These are phyloP conservation scores for Drosophila multiciliata DNA, from an alignment of 2,888 invertebrate species.

Conservation along the genomic window DNA sequence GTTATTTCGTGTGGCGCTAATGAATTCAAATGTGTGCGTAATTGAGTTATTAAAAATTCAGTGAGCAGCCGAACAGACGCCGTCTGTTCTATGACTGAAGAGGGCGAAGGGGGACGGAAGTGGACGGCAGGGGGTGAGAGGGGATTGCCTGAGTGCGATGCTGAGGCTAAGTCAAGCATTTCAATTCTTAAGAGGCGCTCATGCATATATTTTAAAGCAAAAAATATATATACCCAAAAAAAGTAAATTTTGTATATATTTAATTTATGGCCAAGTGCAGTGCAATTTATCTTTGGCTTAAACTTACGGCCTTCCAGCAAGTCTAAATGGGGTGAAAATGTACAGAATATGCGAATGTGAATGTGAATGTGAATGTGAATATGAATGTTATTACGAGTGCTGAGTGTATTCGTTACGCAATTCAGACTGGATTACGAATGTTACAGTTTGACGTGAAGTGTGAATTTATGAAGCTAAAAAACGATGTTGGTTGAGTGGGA, in stretches of 20 bases:
- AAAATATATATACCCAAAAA: not conserved
- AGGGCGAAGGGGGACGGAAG: not conserved
- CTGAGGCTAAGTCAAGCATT: slow-evolving; percentile 33
- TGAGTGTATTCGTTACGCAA: slow-evolving; percentile 35
- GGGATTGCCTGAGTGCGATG: slow-evolving; percentile 2
- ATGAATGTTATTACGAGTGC: slow-evolving; percentile 4
- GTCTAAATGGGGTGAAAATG: slow-evolving; percentile 51
- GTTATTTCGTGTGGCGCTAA: slow-evolving; percentile 71
- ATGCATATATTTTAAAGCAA: slow-evolving; percentile 44
- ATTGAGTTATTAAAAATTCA: slow-evolving; percentile 83
- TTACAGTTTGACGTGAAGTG: slow-evolving; percentile 3
- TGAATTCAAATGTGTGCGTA: slow-evolving; percentile 83
- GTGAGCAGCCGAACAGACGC: slow-evolving; percentile 51
- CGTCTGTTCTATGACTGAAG: slow-evolving; percentile 37
- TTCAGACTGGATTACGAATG: slow-evolving; percentile 54
- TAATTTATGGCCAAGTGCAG: slow-evolving; percentile 67
- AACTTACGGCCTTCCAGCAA: slow-evolving; percentile 12
- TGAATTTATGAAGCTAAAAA: not conserved
- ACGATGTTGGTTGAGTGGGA: not conserved
- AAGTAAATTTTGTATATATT: slow-evolving; percentile 40
- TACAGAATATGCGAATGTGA: not conserved
- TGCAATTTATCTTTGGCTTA: slow-evolving; percentile 62
- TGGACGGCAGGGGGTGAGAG: too few relatives aligned
- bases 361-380: slow-evolving; percentile 3
- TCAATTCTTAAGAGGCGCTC: slow-evolving; percentile 74